These are phyloP conservation scores for Pteronura brasiliensis DNA, from an alignment of 2,113 vertebrate genomes.

Conservation along the genomic window DNA sequence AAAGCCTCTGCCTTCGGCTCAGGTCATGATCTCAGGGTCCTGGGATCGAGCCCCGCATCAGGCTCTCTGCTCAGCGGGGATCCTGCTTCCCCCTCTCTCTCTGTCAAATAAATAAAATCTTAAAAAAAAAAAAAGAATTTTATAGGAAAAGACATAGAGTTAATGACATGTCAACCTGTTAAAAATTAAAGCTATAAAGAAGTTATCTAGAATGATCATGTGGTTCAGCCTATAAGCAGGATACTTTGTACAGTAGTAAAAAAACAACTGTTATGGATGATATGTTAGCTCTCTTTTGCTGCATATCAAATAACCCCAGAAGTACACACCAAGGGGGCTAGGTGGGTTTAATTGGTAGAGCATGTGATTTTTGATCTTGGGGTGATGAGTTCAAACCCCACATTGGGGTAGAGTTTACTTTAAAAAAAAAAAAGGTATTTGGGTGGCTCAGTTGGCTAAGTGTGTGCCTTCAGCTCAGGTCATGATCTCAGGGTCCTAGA, in stretches of 20 bases:
- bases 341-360: neutral
- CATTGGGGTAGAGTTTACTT: neutral
- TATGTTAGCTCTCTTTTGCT: neutral
- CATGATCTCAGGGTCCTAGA: neutral
- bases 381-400: neutral
- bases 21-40: too few relatives aligned
- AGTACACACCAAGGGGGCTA: neutral
- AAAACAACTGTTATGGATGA: neutral
- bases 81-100: too few relatives aligned
- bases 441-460: neutral
- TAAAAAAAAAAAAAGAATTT: neutral
- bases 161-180: neutral
- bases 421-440: neutral
- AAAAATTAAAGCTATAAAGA: conserved; percentile 27
- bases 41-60: too few relatives aligned
- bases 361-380: neutral
- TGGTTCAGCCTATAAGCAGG: neutral
- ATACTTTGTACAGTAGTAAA: neutral
- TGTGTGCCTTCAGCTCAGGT: neutral
- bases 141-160: neutral
- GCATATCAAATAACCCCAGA: neutral
- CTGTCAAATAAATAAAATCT: too few relatives aligned
- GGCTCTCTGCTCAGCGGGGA: too few relatives aligned
- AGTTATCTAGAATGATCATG: neutral
- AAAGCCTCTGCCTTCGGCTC: too few relatives aligned